Conservation (phyloP, 92 coral and sea anemone species). For the Diadumene lineata region DNA sequence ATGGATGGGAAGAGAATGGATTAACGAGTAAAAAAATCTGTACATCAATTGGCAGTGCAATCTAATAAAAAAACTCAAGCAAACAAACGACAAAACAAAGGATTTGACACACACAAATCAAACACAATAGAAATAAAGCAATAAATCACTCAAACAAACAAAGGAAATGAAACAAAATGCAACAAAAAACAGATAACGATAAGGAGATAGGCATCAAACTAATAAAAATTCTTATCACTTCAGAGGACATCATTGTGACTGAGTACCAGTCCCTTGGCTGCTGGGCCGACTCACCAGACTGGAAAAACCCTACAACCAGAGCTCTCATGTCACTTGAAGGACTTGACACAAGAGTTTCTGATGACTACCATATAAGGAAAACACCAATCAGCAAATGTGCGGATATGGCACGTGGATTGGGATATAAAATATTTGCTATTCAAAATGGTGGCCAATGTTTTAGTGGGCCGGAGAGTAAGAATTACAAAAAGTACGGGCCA, state of each 20-base stretch:
- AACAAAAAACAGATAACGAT: no score
- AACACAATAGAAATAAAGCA: no score
- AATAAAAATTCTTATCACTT: no score
- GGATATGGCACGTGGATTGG: constrained; percentile 77
- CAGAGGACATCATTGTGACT: constrained; percentile 91
- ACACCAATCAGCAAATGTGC: constrained; percentile 98
- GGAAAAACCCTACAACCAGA: constrained; percentile 79
- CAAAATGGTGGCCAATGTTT: constrained; percentile 99
- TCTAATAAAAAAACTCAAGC: no score
- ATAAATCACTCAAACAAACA: no score
- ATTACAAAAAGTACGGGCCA: constrained; percentile 81
- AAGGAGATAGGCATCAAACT: no score
- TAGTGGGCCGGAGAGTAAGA: constrained; percentile 52
- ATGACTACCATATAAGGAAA: constrained; percentile 64
- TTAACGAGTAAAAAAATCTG: no score
- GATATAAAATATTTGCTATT: constrained; percentile 78
- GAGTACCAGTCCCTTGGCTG: constrained; percentile 94
- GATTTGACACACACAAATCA: no score
- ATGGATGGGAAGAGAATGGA: no score
- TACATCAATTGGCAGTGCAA: no score
- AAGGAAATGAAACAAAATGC: no score
- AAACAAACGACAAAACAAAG: no score
- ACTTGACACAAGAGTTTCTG: constrained; percentile 60
- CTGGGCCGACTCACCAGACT: constrained; percentile 91
- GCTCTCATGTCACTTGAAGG: constrained; percentile 80